These are phyloP conservation scores for Parnassius smintheus DNA, from an alignment of 2,888 invertebrate species.

Conservation along the genomic window DNA sequence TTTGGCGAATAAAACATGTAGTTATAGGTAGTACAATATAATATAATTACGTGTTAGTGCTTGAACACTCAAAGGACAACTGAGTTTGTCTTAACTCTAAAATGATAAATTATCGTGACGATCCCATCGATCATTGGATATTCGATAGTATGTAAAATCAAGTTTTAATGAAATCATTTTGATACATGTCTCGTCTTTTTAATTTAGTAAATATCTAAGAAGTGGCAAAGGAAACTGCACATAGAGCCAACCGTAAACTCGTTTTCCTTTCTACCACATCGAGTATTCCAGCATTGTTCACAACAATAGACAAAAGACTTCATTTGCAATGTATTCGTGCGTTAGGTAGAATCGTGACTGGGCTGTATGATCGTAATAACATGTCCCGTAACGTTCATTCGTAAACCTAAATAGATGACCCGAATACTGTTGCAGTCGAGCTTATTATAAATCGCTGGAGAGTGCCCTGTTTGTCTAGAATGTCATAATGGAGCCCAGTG, in stretches of 20 bases:
- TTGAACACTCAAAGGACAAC: too few relatives aligned
- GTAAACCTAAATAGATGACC: slow-evolving; percentile 51
- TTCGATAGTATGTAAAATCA: too few relatives aligned
- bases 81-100: too few relatives aligned
- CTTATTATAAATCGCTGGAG: slow-evolving; percentile 38
- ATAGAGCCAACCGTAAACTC: slow-evolving; percentile 5
- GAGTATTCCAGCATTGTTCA: slow-evolving; percentile 14
- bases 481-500: slow-evolving; percentile 34
- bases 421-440: slow-evolving; percentile 37
- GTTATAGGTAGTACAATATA: too few relatives aligned
- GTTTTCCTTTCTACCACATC: slow-evolving; percentile 14
- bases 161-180: too few relatives aligned
- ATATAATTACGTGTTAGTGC: too few relatives aligned
- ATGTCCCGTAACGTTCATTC: slow-evolving; percentile 30
- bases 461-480: slow-evolving; percentile 31
- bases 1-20: too few relatives aligned
- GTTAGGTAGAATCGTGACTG: slow-evolving; percentile 26
- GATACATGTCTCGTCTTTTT: neutral
- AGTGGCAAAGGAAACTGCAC: slow-evolving; percentile 18
- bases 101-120: too few relatives aligned
- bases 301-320: slow-evolving; percentile 26
- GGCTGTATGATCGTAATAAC: slow-evolving; percentile 31
- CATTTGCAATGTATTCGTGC: slow-evolving; percentile 28
- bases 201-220: neutral
- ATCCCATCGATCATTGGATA: too few relatives aligned